A percentile compares a stretch with the other conserved stretches of the same genome.
Conservation (phyloP, 1,140 invertebrate genomes). For the Aphelenchoides besseyi region DNA sequence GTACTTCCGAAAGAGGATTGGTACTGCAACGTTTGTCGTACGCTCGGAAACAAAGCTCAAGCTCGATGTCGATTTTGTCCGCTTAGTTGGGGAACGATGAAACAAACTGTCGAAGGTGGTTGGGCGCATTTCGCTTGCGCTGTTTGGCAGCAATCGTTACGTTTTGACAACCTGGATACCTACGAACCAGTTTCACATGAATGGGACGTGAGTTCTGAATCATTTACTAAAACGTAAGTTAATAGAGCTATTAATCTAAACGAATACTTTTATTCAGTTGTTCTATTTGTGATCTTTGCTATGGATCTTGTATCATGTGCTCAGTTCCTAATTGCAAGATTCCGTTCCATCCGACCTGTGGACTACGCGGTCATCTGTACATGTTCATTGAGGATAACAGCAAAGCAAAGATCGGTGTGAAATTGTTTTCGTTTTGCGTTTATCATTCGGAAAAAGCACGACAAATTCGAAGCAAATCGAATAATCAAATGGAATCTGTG, state of each 20-base stretch:
- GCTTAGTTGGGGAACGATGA: constrained; percentile 5
- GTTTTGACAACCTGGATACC: constrained; percentile 1
- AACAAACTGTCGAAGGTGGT: constrained; percentile 7
- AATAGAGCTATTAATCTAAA: background rate
- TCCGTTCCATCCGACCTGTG: constrained; percentile 19
- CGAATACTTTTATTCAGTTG: constrained; percentile 10
- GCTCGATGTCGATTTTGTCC: constrained; percentile 13
- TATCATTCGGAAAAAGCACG: constrained; percentile 14
- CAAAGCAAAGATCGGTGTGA: constrained; percentile 15
- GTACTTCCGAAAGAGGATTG: constrained; percentile 20
- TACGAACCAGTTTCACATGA: constrained; percentile 10
- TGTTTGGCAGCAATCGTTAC: constrained; percentile 6
- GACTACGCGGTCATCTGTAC: constrained; percentile 7
- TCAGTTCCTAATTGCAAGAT: constrained; percentile 19
- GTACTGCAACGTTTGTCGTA: constrained; percentile 16
- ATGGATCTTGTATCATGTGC: constrained; percentile 11
- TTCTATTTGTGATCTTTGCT: constrained; percentile 19
- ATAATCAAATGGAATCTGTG: constrained; percentile 10
- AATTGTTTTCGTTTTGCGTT: constrained; percentile 10
- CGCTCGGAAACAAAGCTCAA: background rate
- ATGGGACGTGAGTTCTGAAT: constrained; percentile 1
- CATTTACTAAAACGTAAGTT: constrained; percentile 22
- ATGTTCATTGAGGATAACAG: constrained; percentile 18
- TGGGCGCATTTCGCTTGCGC: constrained; percentile 19
- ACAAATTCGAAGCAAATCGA: background rate